phyloP scores from a whole-genome alignment of 2,113 vertebrate species.

The Globicephala melas region DNA sequence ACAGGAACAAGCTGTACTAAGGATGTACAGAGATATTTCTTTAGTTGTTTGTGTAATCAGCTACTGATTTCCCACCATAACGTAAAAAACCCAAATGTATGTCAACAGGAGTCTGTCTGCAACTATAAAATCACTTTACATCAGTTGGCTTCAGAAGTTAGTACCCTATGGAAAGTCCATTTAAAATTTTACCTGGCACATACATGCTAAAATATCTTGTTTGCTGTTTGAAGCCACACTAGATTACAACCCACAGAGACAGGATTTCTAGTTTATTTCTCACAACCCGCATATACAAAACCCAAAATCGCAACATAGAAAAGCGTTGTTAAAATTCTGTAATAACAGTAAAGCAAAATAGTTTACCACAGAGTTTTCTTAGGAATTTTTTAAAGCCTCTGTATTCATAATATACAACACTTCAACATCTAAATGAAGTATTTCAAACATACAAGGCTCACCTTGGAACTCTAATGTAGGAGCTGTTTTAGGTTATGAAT shows the following conservation, averaged over 20 bases:
- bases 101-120: background rate
- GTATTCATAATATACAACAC: background rate
- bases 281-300: conserved; percentile 61
- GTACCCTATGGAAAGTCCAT: conserved; percentile 58
- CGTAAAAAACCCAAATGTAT: conserved; percentile 38
- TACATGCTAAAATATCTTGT: conserved; percentile 61
- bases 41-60: background rate
- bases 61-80: background rate
- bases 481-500: background rate
- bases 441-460: background rate
- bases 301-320: conserved; percentile 53
- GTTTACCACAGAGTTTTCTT: background rate
- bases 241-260: conserved; percentile 72
- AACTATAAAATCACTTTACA: conserved; percentile 40
- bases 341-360: conserved; percentile 25
- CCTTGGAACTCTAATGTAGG: background rate
- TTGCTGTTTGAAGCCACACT: conserved; percentile 65
- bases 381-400: background rate
- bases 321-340: conserved; percentile 47
- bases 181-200: conserved; percentile 69
- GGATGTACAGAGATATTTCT: background rate
- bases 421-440: background rate
- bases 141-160: conserved; percentile 47
- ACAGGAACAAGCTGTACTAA: background rate
- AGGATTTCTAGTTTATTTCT: conserved; percentile 79